A percentile compares a stretch with the other conserved stretches of the same genome.
Conservation (phyloP, 2,888 invertebrate genomes). For the Eulithis testata region DNA sequence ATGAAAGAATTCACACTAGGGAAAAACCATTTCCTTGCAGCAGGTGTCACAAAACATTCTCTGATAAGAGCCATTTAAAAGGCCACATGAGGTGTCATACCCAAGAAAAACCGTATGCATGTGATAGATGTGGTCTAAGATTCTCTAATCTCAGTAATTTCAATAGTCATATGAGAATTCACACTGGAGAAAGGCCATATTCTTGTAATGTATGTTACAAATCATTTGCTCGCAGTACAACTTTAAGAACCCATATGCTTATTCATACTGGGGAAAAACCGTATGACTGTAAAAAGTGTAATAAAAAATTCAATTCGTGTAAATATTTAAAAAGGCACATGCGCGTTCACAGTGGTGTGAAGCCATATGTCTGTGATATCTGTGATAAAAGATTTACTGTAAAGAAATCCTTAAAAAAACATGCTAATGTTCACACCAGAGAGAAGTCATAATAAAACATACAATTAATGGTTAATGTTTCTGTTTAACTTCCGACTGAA, state of each 20-base stretch:
- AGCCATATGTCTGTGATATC: constrained; percentile 29
- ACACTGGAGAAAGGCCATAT: constrained; percentile 32
- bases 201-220: constrained; percentile 27
- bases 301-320: constrained; percentile 29
- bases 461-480: too few species aligned
- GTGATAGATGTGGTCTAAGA: constrained; percentile 31
- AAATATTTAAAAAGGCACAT: constrained; percentile 33
- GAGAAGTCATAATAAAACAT: constrained; percentile 17
- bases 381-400: constrained; percentile 34
- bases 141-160: constrained; percentile 31
- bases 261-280: constrained; percentile 30
- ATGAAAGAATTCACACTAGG: constrained; percentile 29
- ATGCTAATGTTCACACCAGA: constrained; percentile 28
- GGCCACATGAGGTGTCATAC: constrained; percentile 29
- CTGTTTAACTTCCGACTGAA: too few species aligned
- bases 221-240: constrained; percentile 31
- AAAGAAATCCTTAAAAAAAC: constrained; percentile 32
- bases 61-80: constrained; percentile 30
- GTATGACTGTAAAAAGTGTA: constrained; percentile 29
- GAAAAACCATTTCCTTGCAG: constrained; percentile 30
- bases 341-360: constrained; percentile 29
- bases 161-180: constrained; percentile 30
- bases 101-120: constrained; percentile 32
- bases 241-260: constrained; percentile 30
- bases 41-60: constrained; percentile 29